A percentile compares a stretch with the other conserved stretches of the same genome.
Conservation (phyloP, 2,888 invertebrate species). For the Nebria brevicollis region DNA sequence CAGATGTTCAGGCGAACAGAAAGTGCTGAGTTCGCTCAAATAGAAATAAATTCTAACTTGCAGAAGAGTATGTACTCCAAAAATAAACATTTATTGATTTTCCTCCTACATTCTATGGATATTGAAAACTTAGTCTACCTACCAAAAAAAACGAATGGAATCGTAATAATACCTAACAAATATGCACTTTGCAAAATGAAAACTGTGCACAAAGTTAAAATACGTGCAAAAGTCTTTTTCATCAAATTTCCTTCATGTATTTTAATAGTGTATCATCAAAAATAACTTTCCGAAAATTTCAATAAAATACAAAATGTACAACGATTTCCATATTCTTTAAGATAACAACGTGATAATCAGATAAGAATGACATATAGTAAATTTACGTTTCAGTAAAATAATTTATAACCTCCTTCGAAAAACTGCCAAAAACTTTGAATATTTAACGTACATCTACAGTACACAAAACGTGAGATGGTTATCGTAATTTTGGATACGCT, state of each 20-base stretch:
- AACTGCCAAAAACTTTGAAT: constrained; percentile 33
- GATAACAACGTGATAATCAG: not conserved
- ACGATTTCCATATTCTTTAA: not conserved
- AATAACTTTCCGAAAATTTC: no score
- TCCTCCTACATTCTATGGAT: not conserved
- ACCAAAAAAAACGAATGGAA: no score
- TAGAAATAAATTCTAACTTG: not conserved
- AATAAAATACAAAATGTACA: not conserved
- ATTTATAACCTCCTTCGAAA: constrained; percentile 26
- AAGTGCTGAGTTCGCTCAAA: not conserved
- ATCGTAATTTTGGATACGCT: constrained; percentile 34
- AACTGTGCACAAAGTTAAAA: no score
- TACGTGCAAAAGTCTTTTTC: no score
- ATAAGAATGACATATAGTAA: constrained; percentile 20
- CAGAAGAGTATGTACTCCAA: not conserved
- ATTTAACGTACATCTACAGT: constrained; percentile 27
- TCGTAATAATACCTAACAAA: no score
- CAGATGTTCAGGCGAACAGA: constrained; percentile 23
- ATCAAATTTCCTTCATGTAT: no score
- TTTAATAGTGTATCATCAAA: no score
- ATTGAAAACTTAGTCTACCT: no score
- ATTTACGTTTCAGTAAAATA: constrained; percentile 25
- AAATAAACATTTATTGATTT: not conserved
- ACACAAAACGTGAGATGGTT: constrained; percentile 40
- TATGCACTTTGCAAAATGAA: no score